Conservation (phyloP, 2,888 invertebrate genomes). For the Hofmannophila pseudospretella region DNA sequence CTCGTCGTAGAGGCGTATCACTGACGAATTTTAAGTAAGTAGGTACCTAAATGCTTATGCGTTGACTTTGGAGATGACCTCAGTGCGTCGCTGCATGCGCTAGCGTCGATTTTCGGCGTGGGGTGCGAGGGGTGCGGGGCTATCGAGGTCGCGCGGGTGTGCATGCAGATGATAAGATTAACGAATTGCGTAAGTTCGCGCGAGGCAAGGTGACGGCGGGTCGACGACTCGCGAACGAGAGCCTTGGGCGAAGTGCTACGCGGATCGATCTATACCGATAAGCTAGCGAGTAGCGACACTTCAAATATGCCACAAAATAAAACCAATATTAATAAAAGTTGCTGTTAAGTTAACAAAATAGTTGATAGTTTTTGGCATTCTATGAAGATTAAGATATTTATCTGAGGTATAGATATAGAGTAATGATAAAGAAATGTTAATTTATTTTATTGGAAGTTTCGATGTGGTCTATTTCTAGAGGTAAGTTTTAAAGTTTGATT, state of each 20-base stretch:
- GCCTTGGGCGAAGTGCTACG: constrained; percentile 66
- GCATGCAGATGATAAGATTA: constrained; percentile 75
- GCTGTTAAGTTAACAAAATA: too few species aligned
- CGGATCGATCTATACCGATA: constrained; percentile 51
- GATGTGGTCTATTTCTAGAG: too few species aligned
- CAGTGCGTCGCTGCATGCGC: constrained; percentile 6
- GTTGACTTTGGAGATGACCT: constrained; percentile 37
- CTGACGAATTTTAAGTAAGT: too few species aligned
- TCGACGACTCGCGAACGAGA: constrained; percentile 63
- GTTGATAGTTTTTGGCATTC: too few species aligned
- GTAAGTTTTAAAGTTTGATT: too few species aligned
- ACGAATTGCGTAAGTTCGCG: constrained; percentile 71
- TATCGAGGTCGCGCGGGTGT: constrained; percentile 58
- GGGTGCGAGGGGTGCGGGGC: constrained; percentile 55
- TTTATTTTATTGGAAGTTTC: too few species aligned
- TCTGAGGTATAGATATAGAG: too few species aligned
- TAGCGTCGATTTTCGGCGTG: constrained; percentile 56
- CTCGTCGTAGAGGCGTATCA: too few species aligned
- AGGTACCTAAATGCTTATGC: constrained; percentile 23
- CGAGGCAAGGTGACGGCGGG: constrained; percentile 72
- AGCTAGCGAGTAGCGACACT: constrained; percentile 18
- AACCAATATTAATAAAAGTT: too few species aligned
- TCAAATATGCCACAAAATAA: not conserved
- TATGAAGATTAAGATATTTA: too few species aligned
- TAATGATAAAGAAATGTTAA: too few species aligned